phyloP scores from a whole-genome alignment of 2,888 invertebrate genomes.

The Aspidiotus destructor region DNA sequence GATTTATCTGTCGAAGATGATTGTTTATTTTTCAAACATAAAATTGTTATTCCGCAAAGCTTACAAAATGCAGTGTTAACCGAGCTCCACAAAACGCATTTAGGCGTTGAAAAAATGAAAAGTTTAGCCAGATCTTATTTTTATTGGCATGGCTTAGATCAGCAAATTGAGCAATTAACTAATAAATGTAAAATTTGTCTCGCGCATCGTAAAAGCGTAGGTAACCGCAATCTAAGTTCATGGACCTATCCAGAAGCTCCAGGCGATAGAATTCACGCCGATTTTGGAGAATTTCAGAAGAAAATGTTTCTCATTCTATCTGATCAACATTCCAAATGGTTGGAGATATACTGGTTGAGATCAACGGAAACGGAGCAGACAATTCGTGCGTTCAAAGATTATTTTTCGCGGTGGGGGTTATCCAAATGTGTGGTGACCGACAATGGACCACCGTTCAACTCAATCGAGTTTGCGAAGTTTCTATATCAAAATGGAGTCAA shows the following conservation, averaged over 20 bases:
- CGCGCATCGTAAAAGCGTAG: too few species aligned
- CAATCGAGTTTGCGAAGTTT: slow-evolving; percentile 30
- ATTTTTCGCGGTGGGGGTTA: slow-evolving; percentile 14
- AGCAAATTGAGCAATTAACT: too few species aligned
- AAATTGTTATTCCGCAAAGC: too few species aligned
- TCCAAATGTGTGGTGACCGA: slow-evolving; percentile 11
- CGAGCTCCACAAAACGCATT: too few species aligned
- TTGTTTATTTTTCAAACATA: too few species aligned
- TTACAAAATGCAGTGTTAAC: too few species aligned
- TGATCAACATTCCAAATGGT: slow-evolving; percentile 28
- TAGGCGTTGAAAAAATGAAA: too few species aligned
- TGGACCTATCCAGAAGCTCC: not conserved
- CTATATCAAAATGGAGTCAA: slow-evolving; percentile 31
- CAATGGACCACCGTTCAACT: slow-evolving; percentile 33
- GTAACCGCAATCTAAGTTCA: not conserved
- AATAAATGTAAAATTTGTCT: too few species aligned
- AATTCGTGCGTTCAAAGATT: not conserved
- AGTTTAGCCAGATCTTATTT: too few species aligned
- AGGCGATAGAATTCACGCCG: not conserved
- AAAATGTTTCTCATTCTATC: not conserved
- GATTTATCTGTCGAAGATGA: too few species aligned
- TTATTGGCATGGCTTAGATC: too few species aligned
- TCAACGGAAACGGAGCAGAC: slow-evolving; percentile 23
- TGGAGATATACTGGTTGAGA: slow-evolving; percentile 31
- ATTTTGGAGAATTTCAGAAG: not conserved